Conservation (phyloP, 2,797 vertebrate genomes). For the Oceanodroma leucorhoa region DNA sequence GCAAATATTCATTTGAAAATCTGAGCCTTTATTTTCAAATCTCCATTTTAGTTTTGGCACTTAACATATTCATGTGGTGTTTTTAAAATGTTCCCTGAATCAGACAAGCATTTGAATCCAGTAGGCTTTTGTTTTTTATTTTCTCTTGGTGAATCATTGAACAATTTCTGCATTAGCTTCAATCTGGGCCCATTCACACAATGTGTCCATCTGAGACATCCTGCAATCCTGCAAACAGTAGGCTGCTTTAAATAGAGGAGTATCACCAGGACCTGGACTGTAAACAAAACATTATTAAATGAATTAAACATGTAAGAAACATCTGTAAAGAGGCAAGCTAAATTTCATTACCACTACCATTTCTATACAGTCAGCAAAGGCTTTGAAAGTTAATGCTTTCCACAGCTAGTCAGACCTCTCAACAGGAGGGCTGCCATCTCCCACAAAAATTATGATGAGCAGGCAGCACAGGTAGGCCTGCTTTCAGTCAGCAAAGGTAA, state of each 20-base stretch:
- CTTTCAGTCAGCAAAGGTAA: neutral
- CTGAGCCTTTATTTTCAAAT: constrained; percentile 6
- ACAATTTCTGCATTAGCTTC: constrained; percentile 43
- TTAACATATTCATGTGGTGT: constrained; percentile 59
- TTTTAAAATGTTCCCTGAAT: constrained; percentile 57
- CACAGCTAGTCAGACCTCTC: neutral
- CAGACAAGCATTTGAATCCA: constrained; percentile 34
- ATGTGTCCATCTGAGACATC: constrained; percentile 26
- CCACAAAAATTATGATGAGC: neutral
- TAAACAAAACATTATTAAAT: constrained; percentile 22
- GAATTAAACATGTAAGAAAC: constrained; percentile 18
- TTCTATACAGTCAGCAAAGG: neutral
- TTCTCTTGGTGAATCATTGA: constrained; percentile 49
- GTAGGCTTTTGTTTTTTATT: constrained; percentile 41
- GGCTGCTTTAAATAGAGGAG: constrained; percentile 35
- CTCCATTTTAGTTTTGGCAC: constrained; percentile 11
- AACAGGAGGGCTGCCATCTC: neutral
- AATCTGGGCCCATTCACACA: constrained; percentile 51
- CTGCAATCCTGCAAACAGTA: constrained; percentile 6
- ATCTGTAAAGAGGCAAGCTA: neutral
- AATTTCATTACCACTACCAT: neutral
- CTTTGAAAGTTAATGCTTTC: constrained; percentile 10
- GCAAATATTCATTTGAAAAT: neutral
- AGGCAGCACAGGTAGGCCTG: neutral
- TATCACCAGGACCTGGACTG: neutral